Evolutionary conservation across 2,797 vertebrate species (phyloP).

Genomic region (Thamnophis elegans): DNA sequence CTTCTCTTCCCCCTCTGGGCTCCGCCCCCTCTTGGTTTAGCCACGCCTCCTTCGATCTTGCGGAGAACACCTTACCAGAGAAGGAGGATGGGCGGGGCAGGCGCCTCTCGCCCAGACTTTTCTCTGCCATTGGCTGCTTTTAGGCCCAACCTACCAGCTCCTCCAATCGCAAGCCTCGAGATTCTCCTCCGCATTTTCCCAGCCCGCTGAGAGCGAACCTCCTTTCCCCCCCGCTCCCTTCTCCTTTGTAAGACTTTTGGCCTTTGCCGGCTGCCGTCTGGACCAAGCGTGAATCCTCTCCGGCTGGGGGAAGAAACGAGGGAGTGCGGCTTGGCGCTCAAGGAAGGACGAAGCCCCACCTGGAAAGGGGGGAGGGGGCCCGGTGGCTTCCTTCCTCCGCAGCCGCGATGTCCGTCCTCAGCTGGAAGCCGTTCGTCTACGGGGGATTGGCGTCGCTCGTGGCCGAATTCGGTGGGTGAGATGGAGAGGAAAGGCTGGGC

Average conservation of each 20-base stretch:
- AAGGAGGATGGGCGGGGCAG: background rate
- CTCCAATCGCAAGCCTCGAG: background rate
- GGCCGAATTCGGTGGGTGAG: constrained; percentile 89
- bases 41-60: background rate
- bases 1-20: background rate
- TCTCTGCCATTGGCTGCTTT: background rate
- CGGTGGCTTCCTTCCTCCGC: constrained; percentile 40
- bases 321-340: background rate
- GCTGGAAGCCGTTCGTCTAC: constrained; percentile 97
- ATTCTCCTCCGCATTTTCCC: background rate
- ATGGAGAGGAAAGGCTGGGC: too few species aligned
- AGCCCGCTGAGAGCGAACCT: background rate
- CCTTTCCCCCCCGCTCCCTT: too few species aligned
- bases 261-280: background rate
- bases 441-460: constrained; percentile 95
- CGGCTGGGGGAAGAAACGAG: background rate
- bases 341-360: background rate
- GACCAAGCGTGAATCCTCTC: background rate
- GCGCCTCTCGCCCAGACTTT: background rate
- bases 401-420: constrained; percentile 85
- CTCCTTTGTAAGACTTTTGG: background rate
- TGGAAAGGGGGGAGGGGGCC: background rate
- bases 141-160: background rate
- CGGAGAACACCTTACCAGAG: background rate
- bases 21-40: background rate